Conservation (phyloP, 2,888 invertebrate genomes). For the Autographa pulchrina region DNA sequence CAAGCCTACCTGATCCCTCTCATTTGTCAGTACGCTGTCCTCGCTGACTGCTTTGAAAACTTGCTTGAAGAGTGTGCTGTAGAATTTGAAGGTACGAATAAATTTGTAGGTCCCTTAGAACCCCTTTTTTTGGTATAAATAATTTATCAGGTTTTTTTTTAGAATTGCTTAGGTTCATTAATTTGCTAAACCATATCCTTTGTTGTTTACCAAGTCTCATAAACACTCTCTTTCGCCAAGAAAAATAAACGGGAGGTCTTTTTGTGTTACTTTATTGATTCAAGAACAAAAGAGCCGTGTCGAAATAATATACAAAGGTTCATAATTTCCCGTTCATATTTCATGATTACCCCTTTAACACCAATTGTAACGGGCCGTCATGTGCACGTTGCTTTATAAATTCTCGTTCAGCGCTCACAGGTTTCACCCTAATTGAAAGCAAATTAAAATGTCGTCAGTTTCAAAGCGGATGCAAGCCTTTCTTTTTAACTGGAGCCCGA, state of each 20-base stretch:
- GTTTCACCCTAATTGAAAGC: slow-evolving; percentile 23
- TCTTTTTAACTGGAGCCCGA: slow-evolving; percentile 10
- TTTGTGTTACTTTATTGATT: not conserved
- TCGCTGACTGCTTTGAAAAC: slow-evolving; percentile 78
- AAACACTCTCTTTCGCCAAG: no score
- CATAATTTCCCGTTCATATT: not conserved
- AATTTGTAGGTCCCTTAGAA: not conserved
- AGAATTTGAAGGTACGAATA: slow-evolving; percentile 61
- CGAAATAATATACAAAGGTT: not conserved
- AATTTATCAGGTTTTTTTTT: no score
- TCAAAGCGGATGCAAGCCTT: slow-evolving; percentile 19
- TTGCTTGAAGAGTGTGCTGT: slow-evolving; percentile 70
- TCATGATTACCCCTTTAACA: not conserved
- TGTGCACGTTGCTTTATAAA: slow-evolving; percentile 8
- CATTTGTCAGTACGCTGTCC: slow-evolving; percentile 76
- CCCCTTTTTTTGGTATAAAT: not conserved
- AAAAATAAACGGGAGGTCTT: not conserved
- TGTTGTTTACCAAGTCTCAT: no score
- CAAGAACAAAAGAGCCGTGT: not conserved
- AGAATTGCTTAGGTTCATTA: no score
- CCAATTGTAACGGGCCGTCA: not conserved
- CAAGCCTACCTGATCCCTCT: slow-evolving; percentile 77
- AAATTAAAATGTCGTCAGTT: slow-evolving; percentile 28
- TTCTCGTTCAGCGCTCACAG: slow-evolving; percentile 14
- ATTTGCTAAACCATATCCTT: no score